A percentile compares a stretch with the other conserved stretches of the same genome.
Evolutionary conservation across 2,888 invertebrate species (phyloP).

Genomic region (Drosophila monieri): DNA sequence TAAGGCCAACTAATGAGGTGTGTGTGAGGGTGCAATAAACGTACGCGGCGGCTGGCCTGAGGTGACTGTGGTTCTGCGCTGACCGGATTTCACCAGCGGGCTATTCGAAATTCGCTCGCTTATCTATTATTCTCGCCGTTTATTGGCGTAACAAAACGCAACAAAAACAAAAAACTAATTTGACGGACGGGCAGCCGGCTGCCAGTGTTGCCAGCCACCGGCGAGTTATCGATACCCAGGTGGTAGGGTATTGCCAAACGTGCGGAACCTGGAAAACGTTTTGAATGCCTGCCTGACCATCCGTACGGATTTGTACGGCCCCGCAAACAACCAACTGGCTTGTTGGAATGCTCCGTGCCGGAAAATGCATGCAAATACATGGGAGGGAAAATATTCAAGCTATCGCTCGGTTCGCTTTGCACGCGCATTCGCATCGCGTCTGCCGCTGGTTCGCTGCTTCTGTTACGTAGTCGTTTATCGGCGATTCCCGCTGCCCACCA

Average conservation of each 20-base stretch:
- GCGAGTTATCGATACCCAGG: conserved; percentile 16
- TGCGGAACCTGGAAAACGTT: conserved; percentile 14
- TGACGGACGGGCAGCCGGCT: conserved; percentile 23
- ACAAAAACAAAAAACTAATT: conserved; percentile 12
- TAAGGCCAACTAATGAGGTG: conserved; percentile 32
- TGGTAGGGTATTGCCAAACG: conserved; percentile 20
- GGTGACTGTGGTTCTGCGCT: conserved; percentile 32
- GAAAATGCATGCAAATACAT: conserved; percentile 7
- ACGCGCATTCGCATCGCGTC: conserved; percentile 52
- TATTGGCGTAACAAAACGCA: conserved; percentile 33
- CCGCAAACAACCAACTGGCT: neutral
- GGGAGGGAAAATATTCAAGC: neutral
- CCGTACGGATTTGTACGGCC: neutral
- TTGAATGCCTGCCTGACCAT: conserved; percentile 1
- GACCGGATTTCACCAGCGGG: conserved; percentile 32
- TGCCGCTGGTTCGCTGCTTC: conserved; percentile 43
- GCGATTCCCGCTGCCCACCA: conserved; percentile 24
- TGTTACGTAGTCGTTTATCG: conserved; percentile 65
- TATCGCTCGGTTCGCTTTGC: neutral
- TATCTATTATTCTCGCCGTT: conserved; percentile 16
- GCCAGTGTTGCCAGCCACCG: conserved; percentile 34
- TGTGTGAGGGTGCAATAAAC: conserved; percentile 44
- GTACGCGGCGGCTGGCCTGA: conserved; percentile 15
- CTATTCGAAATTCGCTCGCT: conserved; percentile 9
- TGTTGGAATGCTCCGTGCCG: neutral